Percentiles rank a stretch among this genome's conserved stretches.
Evolutionary conservation across 2,113 vertebrate species (phyloP).

Genomic region (Bujurquina vittata): DNA sequence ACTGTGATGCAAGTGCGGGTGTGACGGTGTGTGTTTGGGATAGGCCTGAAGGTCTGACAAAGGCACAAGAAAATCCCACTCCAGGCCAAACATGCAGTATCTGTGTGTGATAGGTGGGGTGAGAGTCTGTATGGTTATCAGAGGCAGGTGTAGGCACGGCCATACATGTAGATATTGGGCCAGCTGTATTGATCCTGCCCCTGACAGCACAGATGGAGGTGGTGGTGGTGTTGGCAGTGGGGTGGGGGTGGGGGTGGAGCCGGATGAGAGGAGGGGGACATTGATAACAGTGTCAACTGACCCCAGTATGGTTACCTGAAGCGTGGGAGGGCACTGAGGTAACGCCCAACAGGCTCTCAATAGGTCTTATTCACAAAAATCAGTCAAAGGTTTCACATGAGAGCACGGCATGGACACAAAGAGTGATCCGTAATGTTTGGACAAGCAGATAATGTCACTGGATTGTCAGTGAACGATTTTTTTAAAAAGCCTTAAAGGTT

Average conservation of each 20-base stretch:
- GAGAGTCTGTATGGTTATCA: constrained; percentile 75
- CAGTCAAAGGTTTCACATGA: constrained; percentile 76
- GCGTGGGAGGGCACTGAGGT: constrained; percentile 72
- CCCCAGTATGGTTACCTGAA: constrained; percentile 61
- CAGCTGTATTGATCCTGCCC: constrained; percentile 80
- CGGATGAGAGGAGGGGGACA: constrained; percentile 61
- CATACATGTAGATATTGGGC: constrained; percentile 71
- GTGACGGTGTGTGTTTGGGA: constrained; percentile 40
- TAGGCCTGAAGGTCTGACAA: constrained; percentile 54
- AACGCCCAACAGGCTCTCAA: constrained; percentile 74
- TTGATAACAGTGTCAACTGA: constrained; percentile 67
- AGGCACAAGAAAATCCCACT: constrained; percentile 57
- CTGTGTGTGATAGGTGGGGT: constrained; percentile 62
- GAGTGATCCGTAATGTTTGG: constrained; percentile 58
- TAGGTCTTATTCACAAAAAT: constrained; percentile 74
- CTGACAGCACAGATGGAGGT: constrained; percentile 48
- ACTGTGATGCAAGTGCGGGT: constrained; percentile 28
- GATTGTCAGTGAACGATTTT: constrained; percentile 39
- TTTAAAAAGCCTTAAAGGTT: neutral
- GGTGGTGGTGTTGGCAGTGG: neutral
- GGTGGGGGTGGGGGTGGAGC: constrained; percentile 18
- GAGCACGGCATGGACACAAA: constrained; percentile 52
- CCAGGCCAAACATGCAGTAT: constrained; percentile 66
- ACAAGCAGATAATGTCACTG: constrained; percentile 65
- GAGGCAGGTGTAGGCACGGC: constrained; percentile 57